phyloP scores from a whole-genome alignment of 2,797 vertebrate species.

The Bufotes viridis region DNA sequence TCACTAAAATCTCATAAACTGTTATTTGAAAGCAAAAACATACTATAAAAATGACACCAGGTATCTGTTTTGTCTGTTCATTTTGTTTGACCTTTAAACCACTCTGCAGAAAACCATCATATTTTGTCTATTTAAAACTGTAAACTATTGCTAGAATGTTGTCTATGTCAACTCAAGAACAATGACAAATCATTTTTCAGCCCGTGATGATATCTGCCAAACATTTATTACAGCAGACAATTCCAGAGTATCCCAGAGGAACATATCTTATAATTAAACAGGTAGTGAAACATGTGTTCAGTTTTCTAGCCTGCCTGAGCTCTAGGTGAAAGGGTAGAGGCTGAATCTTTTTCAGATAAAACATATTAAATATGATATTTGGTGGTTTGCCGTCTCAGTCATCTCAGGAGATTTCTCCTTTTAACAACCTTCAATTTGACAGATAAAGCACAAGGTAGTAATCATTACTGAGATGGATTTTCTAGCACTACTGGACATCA shows the following conservation, averaged over 20 bases:
- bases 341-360: slow-evolving; percentile 72
- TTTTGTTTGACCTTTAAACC: background rate
- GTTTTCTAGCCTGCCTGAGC: slow-evolving; percentile 63
- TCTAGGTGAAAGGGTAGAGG: slow-evolving; percentile 70
- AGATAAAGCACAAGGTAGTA: slow-evolving; percentile 78
- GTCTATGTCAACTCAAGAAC: slow-evolving; percentile 41
- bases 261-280: slow-evolving; percentile 71
- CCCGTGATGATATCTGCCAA: slow-evolving; percentile 50
- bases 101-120: background rate
- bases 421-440: slow-evolving; percentile 78
- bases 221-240: slow-evolving; percentile 59
- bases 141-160: slow-evolving; percentile 33
- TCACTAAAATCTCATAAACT: background rate
- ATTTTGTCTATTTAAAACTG: slow-evolving; percentile 17
- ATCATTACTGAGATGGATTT: slow-evolving; percentile 82
- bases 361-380: slow-evolving; percentile 76
- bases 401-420: slow-evolving; percentile 74
- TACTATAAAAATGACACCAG: background rate
- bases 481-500: slow-evolving; percentile 82
- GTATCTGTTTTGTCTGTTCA: slow-evolving; percentile 3
- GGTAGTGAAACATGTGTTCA: slow-evolving; percentile 64
- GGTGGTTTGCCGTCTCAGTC: slow-evolving; percentile 69
- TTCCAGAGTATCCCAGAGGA: slow-evolving; percentile 62
- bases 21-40: background rate
- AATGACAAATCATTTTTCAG: slow-evolving; percentile 50